phyloP scores from a whole-genome alignment of 2,888 invertebrate species.

The Aplocera efformata region DNA sequence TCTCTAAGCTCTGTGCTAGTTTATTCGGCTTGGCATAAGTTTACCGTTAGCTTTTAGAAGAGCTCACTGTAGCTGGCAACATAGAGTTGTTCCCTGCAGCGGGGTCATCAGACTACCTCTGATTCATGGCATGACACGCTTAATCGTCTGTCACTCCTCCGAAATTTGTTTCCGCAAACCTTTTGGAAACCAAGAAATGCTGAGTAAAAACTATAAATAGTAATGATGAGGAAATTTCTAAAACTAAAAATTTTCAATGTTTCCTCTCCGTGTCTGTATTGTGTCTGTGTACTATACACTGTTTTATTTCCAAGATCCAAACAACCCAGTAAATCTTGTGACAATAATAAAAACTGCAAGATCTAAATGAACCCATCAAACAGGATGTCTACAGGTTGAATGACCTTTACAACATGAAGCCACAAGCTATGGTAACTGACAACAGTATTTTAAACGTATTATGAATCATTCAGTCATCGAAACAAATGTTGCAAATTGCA shows the following conservation, averaged over 20 bases:
- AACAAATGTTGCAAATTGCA: slow-evolving; percentile 26
- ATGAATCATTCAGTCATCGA: slow-evolving; percentile 49
- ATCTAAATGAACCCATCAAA: slow-evolving; percentile 35
- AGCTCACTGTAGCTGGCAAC: slow-evolving; percentile 42
- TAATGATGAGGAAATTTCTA: not conserved
- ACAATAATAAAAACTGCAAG: slow-evolving; percentile 13
- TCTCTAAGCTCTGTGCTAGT: slow-evolving; percentile 30
- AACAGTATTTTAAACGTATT: slow-evolving; percentile 44
- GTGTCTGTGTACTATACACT: too few species aligned
- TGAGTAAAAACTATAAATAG: not conserved
- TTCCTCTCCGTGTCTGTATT: too few species aligned
- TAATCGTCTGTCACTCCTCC: slow-evolving; percentile 23
- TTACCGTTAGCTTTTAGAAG: slow-evolving; percentile 59
- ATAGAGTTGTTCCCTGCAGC: slow-evolving; percentile 41
- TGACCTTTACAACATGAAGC: slow-evolving; percentile 51
- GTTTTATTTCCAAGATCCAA: too few species aligned
- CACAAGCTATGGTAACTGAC: slow-evolving; percentile 46
- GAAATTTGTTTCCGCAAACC: slow-evolving; percentile 23
- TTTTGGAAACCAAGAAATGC: slow-evolving; percentile 4
- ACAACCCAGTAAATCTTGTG: slow-evolving; percentile 4
- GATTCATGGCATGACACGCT: slow-evolving; percentile 48
- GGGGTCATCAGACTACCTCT: slow-evolving; percentile 64
- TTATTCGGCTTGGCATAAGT: slow-evolving; percentile 4
- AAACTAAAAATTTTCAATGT: too few species aligned
- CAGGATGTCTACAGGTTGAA: slow-evolving; percentile 63